Percentiles rank a stretch among this genome's conserved stretches.
phyloP scores from a whole-genome alignment of 2,797 vertebrate genomes.

The Mormyrops attenuatus region DNA sequence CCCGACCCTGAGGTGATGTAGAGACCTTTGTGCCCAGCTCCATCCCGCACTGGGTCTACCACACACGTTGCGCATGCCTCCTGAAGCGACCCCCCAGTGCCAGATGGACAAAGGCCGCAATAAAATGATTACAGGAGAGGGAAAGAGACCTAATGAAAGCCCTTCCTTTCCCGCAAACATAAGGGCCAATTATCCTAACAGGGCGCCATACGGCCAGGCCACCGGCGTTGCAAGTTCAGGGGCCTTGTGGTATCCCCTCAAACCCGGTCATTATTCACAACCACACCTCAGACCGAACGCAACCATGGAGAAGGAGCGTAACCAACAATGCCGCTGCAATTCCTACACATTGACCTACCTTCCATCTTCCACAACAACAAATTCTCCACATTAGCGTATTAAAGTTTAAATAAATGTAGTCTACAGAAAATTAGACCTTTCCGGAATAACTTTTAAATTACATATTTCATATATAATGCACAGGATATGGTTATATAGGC shows the following conservation, averaged over 20 bases:
- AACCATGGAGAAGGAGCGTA: not conserved
- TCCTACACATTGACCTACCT: not conserved
- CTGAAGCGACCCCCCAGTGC: not conserved
- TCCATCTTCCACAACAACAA: not conserved
- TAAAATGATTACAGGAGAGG: constrained; percentile 33
- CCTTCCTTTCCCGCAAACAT: constrained; percentile 30
- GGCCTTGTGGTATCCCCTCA: not conserved
- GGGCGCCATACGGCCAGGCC: constrained; percentile 8
- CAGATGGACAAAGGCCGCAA: constrained; percentile 28
- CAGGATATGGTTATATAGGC: not conserved
- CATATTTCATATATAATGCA: not conserved
- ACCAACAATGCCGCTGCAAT: not conserved
- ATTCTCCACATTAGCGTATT: not conserved
- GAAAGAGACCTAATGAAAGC: constrained; percentile 33
- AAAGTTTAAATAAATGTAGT: not conserved
- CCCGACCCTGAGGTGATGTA: not conserved
- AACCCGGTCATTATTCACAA: constrained; percentile 30
- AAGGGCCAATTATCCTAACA: constrained; percentile 42
- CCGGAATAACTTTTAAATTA: not conserved
- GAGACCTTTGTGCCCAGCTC: not conserved
- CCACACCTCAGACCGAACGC: constrained; percentile 17
- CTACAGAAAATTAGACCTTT: not conserved
- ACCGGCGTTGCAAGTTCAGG: constrained; percentile 19
- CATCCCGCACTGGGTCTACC: not conserved
- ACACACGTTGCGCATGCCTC: not conserved